Conservation (phyloP, 2,113 vertebrate genomes). For the Dryoscopus gambensis region DNA sequence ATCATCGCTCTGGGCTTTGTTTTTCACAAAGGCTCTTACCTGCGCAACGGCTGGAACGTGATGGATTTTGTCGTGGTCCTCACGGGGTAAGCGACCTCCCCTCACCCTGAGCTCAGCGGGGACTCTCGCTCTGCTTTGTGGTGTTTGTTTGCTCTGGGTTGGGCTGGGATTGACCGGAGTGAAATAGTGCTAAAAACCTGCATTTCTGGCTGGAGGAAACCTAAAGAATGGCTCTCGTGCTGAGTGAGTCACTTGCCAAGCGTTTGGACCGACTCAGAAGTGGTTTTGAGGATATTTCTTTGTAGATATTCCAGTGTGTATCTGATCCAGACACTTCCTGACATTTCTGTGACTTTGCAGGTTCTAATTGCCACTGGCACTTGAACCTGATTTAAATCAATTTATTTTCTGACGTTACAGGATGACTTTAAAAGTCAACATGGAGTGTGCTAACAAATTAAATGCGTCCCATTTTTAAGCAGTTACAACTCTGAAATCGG, state of each 20-base stretch:
- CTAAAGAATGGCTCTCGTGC: neutral
- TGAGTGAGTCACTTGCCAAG: neutral
- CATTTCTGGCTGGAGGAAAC: neutral
- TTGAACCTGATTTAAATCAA: conserved; percentile 25
- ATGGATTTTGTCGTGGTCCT: conserved; percentile 99
- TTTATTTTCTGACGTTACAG: neutral
- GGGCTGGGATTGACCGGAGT: neutral
- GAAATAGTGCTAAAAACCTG: neutral
- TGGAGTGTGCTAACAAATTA: neutral
- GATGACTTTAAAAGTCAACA: neutral
- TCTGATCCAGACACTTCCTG: neutral
- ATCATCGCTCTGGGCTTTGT: conserved; percentile 96
- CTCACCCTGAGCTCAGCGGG: neutral
- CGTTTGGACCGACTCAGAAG: neutral
- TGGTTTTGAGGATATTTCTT: neutral
- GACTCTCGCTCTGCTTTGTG: neutral
- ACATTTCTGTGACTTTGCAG: neutral
- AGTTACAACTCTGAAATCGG: neutral
- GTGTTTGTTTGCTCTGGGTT: neutral
- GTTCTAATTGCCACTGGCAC: neutral
- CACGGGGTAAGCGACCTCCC: conserved; percentile 84
- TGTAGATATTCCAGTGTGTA: neutral
- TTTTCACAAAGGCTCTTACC: conserved; percentile 95
- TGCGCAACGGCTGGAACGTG: conserved; percentile 97
- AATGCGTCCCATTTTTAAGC: neutral